Percentiles rank a stretch among this genome's conserved stretches.
phyloP scores from a whole-genome alignment of 2,113 vertebrate species.

The Cyprinus carpio region DNA sequence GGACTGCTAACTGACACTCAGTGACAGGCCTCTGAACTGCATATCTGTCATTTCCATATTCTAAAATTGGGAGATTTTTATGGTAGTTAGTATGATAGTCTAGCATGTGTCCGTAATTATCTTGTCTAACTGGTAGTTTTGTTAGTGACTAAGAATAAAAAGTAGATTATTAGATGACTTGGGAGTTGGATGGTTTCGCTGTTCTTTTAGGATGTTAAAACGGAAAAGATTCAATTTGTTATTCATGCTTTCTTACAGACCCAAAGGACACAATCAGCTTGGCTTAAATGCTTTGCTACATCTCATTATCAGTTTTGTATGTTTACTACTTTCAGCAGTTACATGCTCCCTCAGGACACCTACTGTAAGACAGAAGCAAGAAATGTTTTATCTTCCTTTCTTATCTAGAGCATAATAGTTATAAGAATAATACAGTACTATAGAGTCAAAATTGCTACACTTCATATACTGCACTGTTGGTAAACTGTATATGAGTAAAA shows the following conservation, averaged over 20 bases:
- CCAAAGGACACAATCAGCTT: conserved; percentile 28
- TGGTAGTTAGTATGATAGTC: neutral
- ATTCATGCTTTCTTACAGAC: conserved; percentile 19
- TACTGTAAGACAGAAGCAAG: neutral
- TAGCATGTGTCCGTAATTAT: conserved; percentile 32
- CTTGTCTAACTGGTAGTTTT: neutral
- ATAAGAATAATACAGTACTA: neutral
- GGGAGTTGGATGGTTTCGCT: conserved; percentile 9
- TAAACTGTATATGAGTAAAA: neutral
- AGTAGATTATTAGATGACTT: conserved; percentile 34
- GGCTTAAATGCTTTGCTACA: conserved; percentile 43
- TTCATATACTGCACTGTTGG: neutral
- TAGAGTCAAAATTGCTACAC: neutral
- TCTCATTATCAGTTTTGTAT: conserved; percentile 41
- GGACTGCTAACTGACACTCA: neutral
- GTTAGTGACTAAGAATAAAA: neutral
- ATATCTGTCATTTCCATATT: conserved; percentile 31
- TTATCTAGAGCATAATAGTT: neutral
- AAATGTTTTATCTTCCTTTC: neutral
- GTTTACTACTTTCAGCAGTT: conserved; percentile 37
- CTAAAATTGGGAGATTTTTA: conserved; percentile 49
- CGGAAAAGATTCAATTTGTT: conserved; percentile 3
- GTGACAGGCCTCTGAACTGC: neutral
- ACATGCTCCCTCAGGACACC: neutral
- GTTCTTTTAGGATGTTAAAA: conserved; percentile 14